Evolutionary conservation across 2,113 vertebrate species (phyloP), one percentile per base, ranked within the genome.

Genomic region (Centrocercus urophasianus): DNA sequence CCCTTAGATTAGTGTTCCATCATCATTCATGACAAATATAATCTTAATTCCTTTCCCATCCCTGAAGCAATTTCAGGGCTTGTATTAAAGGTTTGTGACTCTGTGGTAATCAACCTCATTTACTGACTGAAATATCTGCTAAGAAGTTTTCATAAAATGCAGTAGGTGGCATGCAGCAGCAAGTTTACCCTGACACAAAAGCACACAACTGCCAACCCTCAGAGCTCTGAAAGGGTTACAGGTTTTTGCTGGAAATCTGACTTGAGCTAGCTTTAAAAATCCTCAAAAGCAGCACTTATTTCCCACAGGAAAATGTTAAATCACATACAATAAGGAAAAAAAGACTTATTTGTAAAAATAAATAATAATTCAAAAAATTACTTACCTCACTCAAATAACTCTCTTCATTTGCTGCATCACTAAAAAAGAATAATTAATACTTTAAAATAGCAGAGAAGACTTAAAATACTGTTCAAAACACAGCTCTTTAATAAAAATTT

Each of bases 321-420:
- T 43, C 60, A 54, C 28, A 50, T 11, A 48, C 1, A 47, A 15
- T 34, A 74, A 82, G 79, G 71, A 34, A 0, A 63, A 25, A 38
- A 71, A 66, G 2, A 52, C 40, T 59, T 76, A 83, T 47, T 77
- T 28, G 10, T 65, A 89, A 27, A 86, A 96, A 85, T 14, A 61
- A 59, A 12, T 20, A 59, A 59, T 40, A 40, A 40, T 40, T 40
- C 12, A 40, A 40, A 40, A 40, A 40, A 19, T 67, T 89, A 96
- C 97, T 97, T 90, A 98, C 98, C 92, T 97, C 96, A 93, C 97
- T 95, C 63, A 95, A 96, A 87, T 97, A 93, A 54, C 60, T 71
- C 82, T 93, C 89, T 94, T 96, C 83, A 94, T 84, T 47, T 81
- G n/a, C 63, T 87, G 93, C 72, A 67, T 97, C 96, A 93, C 98